Base-by-base conservation (phyloP, 2,113 vertebrate species). In the Apistogramma diplotaenia region DNA sequence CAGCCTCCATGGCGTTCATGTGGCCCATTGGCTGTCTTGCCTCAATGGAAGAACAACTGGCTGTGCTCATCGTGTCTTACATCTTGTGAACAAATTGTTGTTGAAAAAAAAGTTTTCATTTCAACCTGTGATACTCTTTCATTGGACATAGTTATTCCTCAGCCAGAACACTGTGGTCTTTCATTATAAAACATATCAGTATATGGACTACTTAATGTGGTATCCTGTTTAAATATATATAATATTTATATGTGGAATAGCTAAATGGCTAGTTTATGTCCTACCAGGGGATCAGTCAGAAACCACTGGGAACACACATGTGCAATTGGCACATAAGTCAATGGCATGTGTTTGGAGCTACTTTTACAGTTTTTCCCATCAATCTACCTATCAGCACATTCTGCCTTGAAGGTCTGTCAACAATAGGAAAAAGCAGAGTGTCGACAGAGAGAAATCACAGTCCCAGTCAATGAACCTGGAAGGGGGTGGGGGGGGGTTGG, bases 21-120 rank as follows among this genome's bases (percentile, higher is more conserved):
- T 61, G 27, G 56, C 40, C 77, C 49, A 75, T 33, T 60, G 62
- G 60, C 81, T 62, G 71, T 72, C 84, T 81, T 33, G 43, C 29
- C 80, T 85, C 77, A 59, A 23, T 49, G 27, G 74, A 76, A 81
- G 82, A 59, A 74, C 19, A 6, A 3, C 56, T 8, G 11, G 49
- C 29, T 55, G 46, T 51, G 75, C 74, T 80, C 76, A 65, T 86
- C 70, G 54, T 81, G 65, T 85, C 65, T 21, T 11, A 74, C 58
- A 76, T 86, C 56, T 85, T 83, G 89, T 61, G 83, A 74, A 78
- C 61, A 86, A 81, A 87, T 79, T 83, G 70, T 51, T 59, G 61
- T 62, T 46, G 82, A n/a, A 59, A 35, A 35, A 31, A 49, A 84
- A 57, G 83, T 81, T 62, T 82, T 81, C 16, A 82, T 85, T 74